phyloP scores from a whole-genome alignment of 2,888 invertebrate species.

The Pollenia griseotomentosa region DNA sequence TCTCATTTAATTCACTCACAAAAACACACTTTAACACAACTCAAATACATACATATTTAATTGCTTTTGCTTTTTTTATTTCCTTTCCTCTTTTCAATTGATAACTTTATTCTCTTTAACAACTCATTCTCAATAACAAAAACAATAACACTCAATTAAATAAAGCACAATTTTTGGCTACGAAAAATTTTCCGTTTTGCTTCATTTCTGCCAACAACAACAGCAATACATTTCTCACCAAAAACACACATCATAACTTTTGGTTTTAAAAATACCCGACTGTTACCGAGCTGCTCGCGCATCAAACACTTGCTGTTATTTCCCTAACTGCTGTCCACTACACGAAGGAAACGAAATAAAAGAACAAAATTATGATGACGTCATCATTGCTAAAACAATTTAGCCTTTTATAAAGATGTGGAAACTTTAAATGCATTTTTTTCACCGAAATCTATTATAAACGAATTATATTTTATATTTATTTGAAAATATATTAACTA shows the following conservation, averaged over 20 bases:
- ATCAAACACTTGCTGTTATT: too few species aligned
- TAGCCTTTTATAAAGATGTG: not conserved
- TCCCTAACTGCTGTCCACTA: too few species aligned
- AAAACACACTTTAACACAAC: not conserved
- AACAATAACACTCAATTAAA: too few species aligned
- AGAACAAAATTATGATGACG: not conserved
- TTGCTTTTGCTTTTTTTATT: not conserved
- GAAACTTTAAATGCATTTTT: conserved; percentile 4
- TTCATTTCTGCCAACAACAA: not conserved
- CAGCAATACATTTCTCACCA: not conserved
- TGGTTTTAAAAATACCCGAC: too few species aligned
- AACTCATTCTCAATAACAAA: too few species aligned
- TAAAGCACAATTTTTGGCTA: too few species aligned
- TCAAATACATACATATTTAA: not conserved
- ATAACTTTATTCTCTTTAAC: too few species aligned
- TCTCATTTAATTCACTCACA: not conserved
- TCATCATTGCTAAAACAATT: not conserved
- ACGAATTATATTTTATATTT: not conserved
- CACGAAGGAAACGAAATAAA: too few species aligned
- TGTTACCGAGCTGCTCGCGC: too few species aligned
- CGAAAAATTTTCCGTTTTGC: too few species aligned
- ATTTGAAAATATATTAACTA: too few species aligned
- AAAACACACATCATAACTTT: not conserved
- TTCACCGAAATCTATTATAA: not conserved
- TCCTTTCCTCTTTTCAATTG: not conserved